phyloP scores from a whole-genome alignment of 2,888 invertebrate genomes.

The Brachypalpus laphriformis region DNA sequence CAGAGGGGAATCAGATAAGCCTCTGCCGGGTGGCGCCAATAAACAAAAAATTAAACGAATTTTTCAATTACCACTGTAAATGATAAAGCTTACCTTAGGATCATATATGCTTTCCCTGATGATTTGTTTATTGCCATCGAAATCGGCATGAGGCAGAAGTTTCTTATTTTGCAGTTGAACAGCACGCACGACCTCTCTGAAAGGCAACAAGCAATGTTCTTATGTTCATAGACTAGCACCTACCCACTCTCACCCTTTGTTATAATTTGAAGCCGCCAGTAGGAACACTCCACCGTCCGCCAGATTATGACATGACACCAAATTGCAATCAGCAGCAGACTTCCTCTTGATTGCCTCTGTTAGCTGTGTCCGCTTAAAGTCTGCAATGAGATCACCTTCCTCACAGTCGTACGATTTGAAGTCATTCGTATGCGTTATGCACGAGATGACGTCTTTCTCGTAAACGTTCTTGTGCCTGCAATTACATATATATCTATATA shows the following conservation, averaged over 20 bases:
- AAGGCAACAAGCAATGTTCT: constrained; percentile 6
- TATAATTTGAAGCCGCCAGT: constrained; percentile 86
- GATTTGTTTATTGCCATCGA: constrained; percentile 87
- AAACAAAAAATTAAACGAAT: no score
- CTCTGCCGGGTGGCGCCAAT: no score
- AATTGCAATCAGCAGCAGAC: constrained; percentile 85
- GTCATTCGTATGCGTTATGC: constrained; percentile 89
- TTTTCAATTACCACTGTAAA: no score
- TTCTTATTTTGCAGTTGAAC: constrained; percentile 83
- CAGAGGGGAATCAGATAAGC: no score
- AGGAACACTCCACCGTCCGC: constrained; percentile 84
- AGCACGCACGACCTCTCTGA: constrained; percentile 83
- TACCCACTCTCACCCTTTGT: constrained; percentile 84
- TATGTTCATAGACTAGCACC: not conserved
- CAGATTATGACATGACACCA: constrained; percentile 85
- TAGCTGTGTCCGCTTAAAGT: constrained; percentile 85
- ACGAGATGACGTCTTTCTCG: constrained; percentile 84
- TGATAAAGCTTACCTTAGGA: constrained; percentile 86
- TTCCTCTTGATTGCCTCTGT: constrained; percentile 85
- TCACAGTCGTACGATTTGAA: constrained; percentile 88
- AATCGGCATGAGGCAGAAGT: constrained; percentile 84
- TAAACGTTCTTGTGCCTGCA: constrained; percentile 80
- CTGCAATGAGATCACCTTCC: constrained; percentile 85
- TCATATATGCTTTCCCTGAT: constrained; percentile 88
- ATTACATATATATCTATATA: not conserved